phyloP scores from a whole-genome alignment of 2,797 vertebrate species.

The Diplodus sargus region DNA sequence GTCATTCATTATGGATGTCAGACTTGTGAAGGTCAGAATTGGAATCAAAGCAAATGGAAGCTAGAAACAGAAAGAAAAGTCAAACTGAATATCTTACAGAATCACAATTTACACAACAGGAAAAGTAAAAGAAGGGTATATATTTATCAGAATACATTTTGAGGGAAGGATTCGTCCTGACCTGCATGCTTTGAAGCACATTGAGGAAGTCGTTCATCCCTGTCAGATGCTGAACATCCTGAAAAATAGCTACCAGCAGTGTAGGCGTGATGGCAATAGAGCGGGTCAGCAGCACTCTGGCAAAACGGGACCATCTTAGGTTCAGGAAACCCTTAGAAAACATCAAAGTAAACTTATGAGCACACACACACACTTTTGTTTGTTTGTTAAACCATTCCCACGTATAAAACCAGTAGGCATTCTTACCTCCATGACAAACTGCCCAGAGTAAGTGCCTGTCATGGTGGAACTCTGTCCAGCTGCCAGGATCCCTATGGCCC shows the following conservation, averaged over 20 bases:
- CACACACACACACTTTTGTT: not conserved
- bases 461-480: constrained; percentile 99
- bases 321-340: constrained; percentile 91
- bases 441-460: constrained; percentile 97
- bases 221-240: constrained; percentile 92
- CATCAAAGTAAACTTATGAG: not conserved
- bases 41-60: constrained; percentile 96
- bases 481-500: constrained; percentile 96
- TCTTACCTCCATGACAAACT: constrained; percentile 98
- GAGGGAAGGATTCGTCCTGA: constrained; percentile 59
- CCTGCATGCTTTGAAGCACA: constrained; percentile 97
- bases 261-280: constrained; percentile 95
- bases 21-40: constrained; percentile 94
- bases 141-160: not conserved
- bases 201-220: constrained; percentile 99
- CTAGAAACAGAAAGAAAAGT: constrained; percentile 76
- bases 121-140: not conserved
- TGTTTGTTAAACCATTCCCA: not conserved
- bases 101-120: not conserved
- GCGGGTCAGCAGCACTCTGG: constrained; percentile 93
- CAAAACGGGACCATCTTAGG: constrained; percentile 94
- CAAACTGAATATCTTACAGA: constrained; percentile 1
- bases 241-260: constrained; percentile 93
- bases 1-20: constrained; percentile 91
- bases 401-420: accelerated